Evolutionary conservation across 2,797 vertebrate genomes (phyloP), one percentile per base, ranked within the genome.

Genomic region (Scyliorhinus canicula): DNA sequence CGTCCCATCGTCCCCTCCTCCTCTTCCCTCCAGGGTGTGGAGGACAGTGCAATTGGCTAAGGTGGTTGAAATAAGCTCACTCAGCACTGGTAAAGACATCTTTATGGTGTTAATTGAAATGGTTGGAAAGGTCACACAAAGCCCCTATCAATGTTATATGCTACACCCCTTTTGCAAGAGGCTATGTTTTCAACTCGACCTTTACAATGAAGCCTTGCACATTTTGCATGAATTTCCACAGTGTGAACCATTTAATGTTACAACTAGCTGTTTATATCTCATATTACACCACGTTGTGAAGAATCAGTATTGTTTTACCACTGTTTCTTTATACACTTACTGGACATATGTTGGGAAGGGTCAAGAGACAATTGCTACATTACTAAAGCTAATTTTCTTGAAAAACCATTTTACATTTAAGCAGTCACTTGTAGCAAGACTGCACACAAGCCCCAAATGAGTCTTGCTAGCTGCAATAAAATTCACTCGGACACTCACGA

Each of bases 391-490:
- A 65, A 91, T 91, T 91, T 91, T 65, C 60, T 44, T 91, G 60
- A 63, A 82, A 44, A 91, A 35, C n/a, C 11, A 65, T 91, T 44
- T 65, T 24, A 26, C 40, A 44, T 91, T 65, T 65, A 44, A 91
- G 40, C 19, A 91, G n/a, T 91, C 57, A 44, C 57, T 91, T 91
- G 21, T 91, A 63, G 88, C 60, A 9, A 91, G 60, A 65, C 60
- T 65, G 63, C 60, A 65, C n/a, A 44, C 9, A 26, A 40, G 19
- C 12, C 35, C 19, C 44, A 40, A 91, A 65, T 65, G 88, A 65
- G 60, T 44, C 35, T 91, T 91, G 88, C 60, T 91, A 91, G 60
- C 88, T 65, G 88, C 88, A 91, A 91, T 60, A 65, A 91, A 44
- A 63, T 60, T 91, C 85, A 19, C 60, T 65, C 9, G 57, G 88